Evolutionary conservation across 1,140 invertebrate genomes (phyloP), one percentile per base, ranked within the genome.

Genomic region (Oncopeltus fasciatus): DNA sequence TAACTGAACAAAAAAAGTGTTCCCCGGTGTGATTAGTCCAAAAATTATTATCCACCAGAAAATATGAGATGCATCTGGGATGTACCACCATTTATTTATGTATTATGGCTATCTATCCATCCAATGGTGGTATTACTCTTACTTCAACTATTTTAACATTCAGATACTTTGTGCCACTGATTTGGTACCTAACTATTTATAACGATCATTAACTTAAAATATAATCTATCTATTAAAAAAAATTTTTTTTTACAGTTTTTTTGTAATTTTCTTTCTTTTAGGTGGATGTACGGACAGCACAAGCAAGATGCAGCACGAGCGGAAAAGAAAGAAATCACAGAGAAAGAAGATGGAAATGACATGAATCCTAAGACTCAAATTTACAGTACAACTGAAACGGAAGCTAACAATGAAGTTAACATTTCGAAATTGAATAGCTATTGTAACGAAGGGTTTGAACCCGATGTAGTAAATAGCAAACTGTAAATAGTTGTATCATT

Each of bases 211-310:
- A n/a, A n/a, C n/a, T n/a, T n/a, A n/a, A n/a, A n/a, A n/a, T n/a
- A n/a, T n/a, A n/a, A n/a, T n/a, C n/a, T n/a, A n/a, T n/a, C n/a
- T n/a, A n/a, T n/a, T n/a, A n/a, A n/a, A n/a, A n/a, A n/a, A n/a
- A n/a, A n/a, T n/a, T n/a, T n/a, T n/a, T n/a, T n/a, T n/a, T n/a
- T 29, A 29, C 14, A 58, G 16, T 33, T 20, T 11, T 16, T 31
- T 14, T 38, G 29, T 28, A n/a, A 56, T 9, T 62, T 21, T 46
- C 21, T 29, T 62, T 64, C 33, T 66, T 71, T 61, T 64, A 80
- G 78, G 44, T 81, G 80, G 80, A 74, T 82, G 70, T 82, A 82
- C 68, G 72, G 73, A 26, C 76, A 80, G 60, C 75, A 80, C 59
- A 75, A 70, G 64, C 75, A 75, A 29, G 66, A 68, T 67, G 76